Evolutionary conservation across 1,140 invertebrate genomes (phyloP), one percentile per base, ranked within the genome.

Genomic region (Drosophila yakuba): DNA sequence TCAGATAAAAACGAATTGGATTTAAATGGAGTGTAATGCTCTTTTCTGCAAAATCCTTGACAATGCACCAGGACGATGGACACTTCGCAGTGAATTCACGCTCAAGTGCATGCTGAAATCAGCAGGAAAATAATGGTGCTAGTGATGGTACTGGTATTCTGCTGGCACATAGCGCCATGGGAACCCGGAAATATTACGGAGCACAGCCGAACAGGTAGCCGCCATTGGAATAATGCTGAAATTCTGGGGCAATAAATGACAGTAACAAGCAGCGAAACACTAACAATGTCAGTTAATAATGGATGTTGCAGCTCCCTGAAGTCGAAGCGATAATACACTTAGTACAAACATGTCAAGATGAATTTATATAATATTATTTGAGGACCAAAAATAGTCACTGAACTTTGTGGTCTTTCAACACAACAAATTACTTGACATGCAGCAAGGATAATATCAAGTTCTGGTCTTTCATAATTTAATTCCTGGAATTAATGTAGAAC

Each of bases 211-310:
- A 48, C 54, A 74, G 74, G 79, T 74, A 76, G 38, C 41, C 36
- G 23, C 20, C 44, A 52, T 79, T 67, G 36, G 71, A 83, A 89
- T 78, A 88, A 80, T 74, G 67, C 79, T 62, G 56, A 78, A 88
- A 77, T 86, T 14, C 50, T 54, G 57, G 50, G 58, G 50, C 84
- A 74, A 83, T 83, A 77, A 80, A 80, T 89, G 84, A 71, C 79
- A 83, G 64, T 77, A 83, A 67, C 84, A 57, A 84, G 67, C 67
- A 39, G 41, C 45, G n/a, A 58, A 72, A 77, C 79, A 86, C 86
- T 64, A 78, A 54, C 45, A 57, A 52, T 43, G 35, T 32, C 44
- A 50, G 61, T 55, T 28, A 50, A 51, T 54, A 32, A 2, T 35
- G 5, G 8, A 10, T 25, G 10, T 4, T 41, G 8, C 2, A 8